Base-by-base conservation (phyloP, 1,140 invertebrate species). In the Lysiphlebus fabarum region DNA sequence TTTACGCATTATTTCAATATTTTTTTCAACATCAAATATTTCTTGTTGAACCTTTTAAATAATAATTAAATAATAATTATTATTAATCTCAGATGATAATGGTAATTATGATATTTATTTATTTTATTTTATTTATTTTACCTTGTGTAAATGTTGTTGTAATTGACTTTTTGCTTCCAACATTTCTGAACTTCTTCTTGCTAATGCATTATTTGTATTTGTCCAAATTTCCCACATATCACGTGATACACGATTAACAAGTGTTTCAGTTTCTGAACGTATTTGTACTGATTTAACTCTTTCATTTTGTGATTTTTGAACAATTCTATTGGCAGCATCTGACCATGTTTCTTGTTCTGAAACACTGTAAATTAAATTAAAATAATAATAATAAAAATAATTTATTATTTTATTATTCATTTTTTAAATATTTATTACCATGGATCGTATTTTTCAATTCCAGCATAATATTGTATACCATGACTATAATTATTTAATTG, bases 181-280 rank as follows among this genome's bases (percentile, higher is more conserved):
- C 64, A 87, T 85, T 76, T 93, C 90, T 7, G 89, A 85, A 45
- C 86, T 80, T 67, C 92, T 84, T 34, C 89, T 80, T 7, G 91
- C 85, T 56, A 95, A 82, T 47, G 90, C 82, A 69, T 87, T 91
- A 73, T 94, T 94, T 0, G 89, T 90, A 65, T 86, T 86, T 70
- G 88, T 93, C 92, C 93, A 96, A 59, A 89, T 83, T 75, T 92
- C 89, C 93, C 93, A 96, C 72, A 95, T 92, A 66, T 93, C 87
- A 68, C 89, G 88, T 40, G 91, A 87, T 40, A 89, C 87, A 57
- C 87, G 83, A 71, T 91, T 90, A 8, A 96, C 86, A 51, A 92
- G 77, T 68, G 89, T 87, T 64, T 96, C 93, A 14, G 89, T 84
- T 68, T 91, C 89, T 12, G 81, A 77, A 5, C 92, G 82, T 65